Base-by-base conservation (phyloP, 2,797 vertebrate genomes). In the Sciurus vulgaris region DNA sequence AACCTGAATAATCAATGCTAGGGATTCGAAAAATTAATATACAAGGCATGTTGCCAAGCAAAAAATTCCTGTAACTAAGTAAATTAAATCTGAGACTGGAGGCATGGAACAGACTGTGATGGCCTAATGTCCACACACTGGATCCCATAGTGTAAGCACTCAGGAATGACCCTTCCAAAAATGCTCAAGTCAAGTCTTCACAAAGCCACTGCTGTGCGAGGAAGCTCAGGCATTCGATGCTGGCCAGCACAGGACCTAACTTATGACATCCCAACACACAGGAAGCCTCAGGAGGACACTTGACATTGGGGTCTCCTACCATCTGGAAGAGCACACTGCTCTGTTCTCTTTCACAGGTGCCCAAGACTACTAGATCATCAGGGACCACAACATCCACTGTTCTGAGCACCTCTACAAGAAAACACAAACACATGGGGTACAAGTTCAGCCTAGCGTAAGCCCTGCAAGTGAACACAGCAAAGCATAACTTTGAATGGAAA, bases 311-410 rank as follows among this genome's bases (percentile, higher is more conserved):
- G 14, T 78, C 87, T 87, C 98, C 97, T 98, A 99, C 99, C 99
- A 99, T 99, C 94, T 99, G 99, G 98, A 99, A 99, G 96, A 99
- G 98, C 7, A 99, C 99, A 17, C 0, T 33, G 86, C n/a, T n/a
- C 97, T 97, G 99, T 97, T 99, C 99, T 91, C 97, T 98, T 97
- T 98, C 98, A 96, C 99, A 99, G 26, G 99, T 99, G 95, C 99
- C 99, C 97, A 99, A 99, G 98, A 99, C 99, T 51, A 99, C 99
- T 81, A 99, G 99, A 3, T 99, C 99, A 87, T 99, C 99, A 0
- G 99, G 99, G 33, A 99, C 99, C 1, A 99, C 98, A 1, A 99
- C 99, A 93, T 99, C 99, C 97, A 99, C 99, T 0, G 99, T 99
- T 96, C 98, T 98, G 95, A 99, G 98, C 3, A 99, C 98, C 56